phyloP scores from a whole-genome alignment of 1,140 invertebrate species.

The Drosophila lowei region DNA sequence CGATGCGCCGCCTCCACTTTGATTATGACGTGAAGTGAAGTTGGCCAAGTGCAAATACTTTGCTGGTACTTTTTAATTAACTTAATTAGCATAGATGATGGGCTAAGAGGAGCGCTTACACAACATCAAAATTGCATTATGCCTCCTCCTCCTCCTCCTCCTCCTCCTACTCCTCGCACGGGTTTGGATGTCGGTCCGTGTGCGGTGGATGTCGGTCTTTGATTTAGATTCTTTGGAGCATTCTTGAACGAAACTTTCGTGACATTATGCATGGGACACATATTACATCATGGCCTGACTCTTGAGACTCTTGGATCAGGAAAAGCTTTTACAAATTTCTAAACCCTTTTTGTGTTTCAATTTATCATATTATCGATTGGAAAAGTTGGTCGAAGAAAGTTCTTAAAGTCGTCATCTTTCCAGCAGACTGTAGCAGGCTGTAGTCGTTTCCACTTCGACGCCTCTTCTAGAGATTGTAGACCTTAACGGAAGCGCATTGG shows the following conservation, averaged over 20 bases:
- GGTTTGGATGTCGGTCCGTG: slow-evolving; percentile 3
- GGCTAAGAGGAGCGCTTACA: slow-evolving; percentile 75
- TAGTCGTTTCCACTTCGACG: no score
- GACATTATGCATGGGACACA: slow-evolving; percentile 43
- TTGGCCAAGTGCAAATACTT: slow-evolving; percentile 80
- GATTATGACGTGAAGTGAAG: slow-evolving; percentile 80
- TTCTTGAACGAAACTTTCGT: slow-evolving; percentile 40
- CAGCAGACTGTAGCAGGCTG: no score
- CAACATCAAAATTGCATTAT: slow-evolving; percentile 80
- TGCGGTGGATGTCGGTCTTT: slow-evolving; percentile 5
- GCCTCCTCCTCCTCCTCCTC: slow-evolving; percentile 17
- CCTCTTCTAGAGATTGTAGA: no score
- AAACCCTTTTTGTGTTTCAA: slow-evolving; percentile 9
- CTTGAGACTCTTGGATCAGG: slow-evolving; percentile 6
- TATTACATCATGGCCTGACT: slow-evolving; percentile 3
- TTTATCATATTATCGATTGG: slow-evolving; percentile 23
- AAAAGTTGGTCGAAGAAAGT: slow-evolving; percentile 1
- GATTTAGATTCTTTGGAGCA: slow-evolving; percentile 49
- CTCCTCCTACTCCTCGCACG: slow-evolving; percentile 1
- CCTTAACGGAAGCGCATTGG: no score
- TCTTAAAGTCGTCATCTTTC: no score
- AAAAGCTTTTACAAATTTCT: slow-evolving; percentile 12
- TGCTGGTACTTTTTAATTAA: slow-evolving; percentile 81
- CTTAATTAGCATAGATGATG: slow-evolving; percentile 80
- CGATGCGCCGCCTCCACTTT: slow-evolving; percentile 72